Evolutionary conservation across 2,797 vertebrate species (phyloP), one percentile per base, ranked within the genome.

Genomic region (Melanotaenia boesemani): DNA sequence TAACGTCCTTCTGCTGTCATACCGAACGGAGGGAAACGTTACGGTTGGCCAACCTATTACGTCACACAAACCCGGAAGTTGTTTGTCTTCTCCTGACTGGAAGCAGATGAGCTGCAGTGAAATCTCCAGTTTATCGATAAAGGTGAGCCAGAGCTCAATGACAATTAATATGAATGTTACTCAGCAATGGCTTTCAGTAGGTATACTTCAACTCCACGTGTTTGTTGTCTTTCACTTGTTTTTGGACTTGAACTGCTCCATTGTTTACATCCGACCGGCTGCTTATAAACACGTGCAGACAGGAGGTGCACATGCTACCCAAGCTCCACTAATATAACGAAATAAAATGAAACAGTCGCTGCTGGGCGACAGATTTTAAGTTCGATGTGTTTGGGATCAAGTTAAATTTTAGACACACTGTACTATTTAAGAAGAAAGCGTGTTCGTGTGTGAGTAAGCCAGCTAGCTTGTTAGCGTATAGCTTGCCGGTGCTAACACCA

Each of bases 241-340:
- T 74, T 74, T 71, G 52, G 20, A 44, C 15, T 12, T 13, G 36
- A 63, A 76, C 10, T 15, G 48, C 41, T 63, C 63, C 70, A 68
- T 87, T 94, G 91, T 94, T 93, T 93, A 93, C 91, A 89, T 91
- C 65, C 46, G 20, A 70, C 84, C 86, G 85, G 86, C 82, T 82
- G 68, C 65, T 63, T 18, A 8, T 24, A 79, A 83, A 74, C 93
- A 94, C 92, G 93, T 94, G 93, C 89, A 74, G 72, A 46, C 54
- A 57, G 48, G 30, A 56, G 71, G 24, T 48, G 61, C 76, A 67
- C 80, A 69, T 83, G 85, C 61, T 89, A 79, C 63, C 39, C 10
- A 12, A 8, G 46, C 10, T 39, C 62, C 39, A 32, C 44, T 20
- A 9, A 37, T 24, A 20, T 41, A 36, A 65, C 18, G 9, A 18